Conservation (phyloP, 2,888 invertebrate genomes). For the Heliconius ethilla region DNA sequence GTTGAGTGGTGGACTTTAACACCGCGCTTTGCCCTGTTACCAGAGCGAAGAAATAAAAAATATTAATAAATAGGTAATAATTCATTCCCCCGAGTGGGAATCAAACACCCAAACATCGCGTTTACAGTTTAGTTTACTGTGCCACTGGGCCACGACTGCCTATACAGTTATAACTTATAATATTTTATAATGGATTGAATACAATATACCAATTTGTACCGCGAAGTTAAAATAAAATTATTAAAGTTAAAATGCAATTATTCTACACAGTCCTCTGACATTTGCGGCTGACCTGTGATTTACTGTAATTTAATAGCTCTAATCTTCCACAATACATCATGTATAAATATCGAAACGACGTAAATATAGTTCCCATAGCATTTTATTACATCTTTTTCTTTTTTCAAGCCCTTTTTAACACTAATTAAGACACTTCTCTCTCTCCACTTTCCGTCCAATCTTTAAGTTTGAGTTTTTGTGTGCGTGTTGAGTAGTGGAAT, state of each 20-base stretch:
- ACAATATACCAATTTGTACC: slow-evolving; percentile 34
- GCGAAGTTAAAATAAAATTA: slow-evolving; percentile 31
- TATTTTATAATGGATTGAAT: slow-evolving; percentile 15
- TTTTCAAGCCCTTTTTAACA: too few relatives aligned
- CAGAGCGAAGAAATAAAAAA: too few relatives aligned
- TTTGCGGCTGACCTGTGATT: slow-evolving; percentile 53
- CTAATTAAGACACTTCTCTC: too few relatives aligned
- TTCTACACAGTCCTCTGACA: slow-evolving; percentile 47
- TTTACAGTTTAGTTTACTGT: too few relatives aligned
- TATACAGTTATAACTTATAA: neutral
- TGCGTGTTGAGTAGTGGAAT: too few relatives aligned
- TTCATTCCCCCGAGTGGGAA: too few relatives aligned
- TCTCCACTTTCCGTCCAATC: too few relatives aligned
- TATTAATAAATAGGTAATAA: too few relatives aligned
- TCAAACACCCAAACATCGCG: too few relatives aligned
- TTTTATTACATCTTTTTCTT: slow-evolving; percentile 40
- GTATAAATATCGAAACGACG: slow-evolving; percentile 54
- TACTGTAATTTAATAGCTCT: slow-evolving; percentile 53
- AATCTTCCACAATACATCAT: slow-evolving; percentile 53
- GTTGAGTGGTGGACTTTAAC: too few relatives aligned
- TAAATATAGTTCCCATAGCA: slow-evolving; percentile 53
- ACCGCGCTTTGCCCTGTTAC: too few relatives aligned
- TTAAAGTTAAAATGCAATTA: slow-evolving; percentile 35
- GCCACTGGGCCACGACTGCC: neutral
- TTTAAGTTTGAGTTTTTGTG: too few relatives aligned